Base-by-base conservation (phyloP, 64 coral and sea anemone species). In the Stichodactyla helianthus region DNA sequence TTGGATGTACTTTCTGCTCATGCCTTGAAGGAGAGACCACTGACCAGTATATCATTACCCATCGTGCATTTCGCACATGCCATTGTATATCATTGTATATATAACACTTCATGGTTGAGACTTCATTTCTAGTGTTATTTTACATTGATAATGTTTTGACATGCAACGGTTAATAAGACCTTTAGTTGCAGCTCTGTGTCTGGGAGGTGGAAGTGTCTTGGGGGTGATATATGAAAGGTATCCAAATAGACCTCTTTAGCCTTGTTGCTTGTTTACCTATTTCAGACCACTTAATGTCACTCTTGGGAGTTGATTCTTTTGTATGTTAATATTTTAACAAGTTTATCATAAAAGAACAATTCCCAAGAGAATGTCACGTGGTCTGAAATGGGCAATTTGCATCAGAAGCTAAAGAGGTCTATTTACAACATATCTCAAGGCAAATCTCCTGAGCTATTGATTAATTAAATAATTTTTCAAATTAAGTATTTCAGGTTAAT, bases 181-280 rank as follows among this genome's bases (percentile, higher is more conserved):
- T 23, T 15, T 91, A 27, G 53, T 79, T 18, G 77, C 93, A 74
- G 19, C 79, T 86, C 20, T 91, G 82, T 88, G 84, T 88, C 13
- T 88, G 79, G 86, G 93, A 53, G 27, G 83, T 44, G 89, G 93
- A n/a, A 85, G 93, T 26, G 27, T 59, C 14, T 89, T 95, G 54
- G 93, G 89, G 50, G 17, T 88, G 35, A 52, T 59, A 10, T 82
- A 86, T 65, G 88, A 89, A 82, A 89, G 92, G 92, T 93, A 35
- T 12, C 10, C 35, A 44, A 44, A 65, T 65, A 65, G 6, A 65
- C 19, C 56, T 44, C 35, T 44, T 44, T 44, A 2, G 2, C 35
- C 4, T 44, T 3, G 35, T 44, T 44, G 35, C 4, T 44, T 44
- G 35, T 44, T 44, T 44, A 44, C 35, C 35, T 0, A 44, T 44